Percentiles rank a stretch among this genome's conserved stretches.
Evolutionary conservation across 1,140 invertebrate genomes (phyloP).

Genomic region (Augochlora pura): DNA sequence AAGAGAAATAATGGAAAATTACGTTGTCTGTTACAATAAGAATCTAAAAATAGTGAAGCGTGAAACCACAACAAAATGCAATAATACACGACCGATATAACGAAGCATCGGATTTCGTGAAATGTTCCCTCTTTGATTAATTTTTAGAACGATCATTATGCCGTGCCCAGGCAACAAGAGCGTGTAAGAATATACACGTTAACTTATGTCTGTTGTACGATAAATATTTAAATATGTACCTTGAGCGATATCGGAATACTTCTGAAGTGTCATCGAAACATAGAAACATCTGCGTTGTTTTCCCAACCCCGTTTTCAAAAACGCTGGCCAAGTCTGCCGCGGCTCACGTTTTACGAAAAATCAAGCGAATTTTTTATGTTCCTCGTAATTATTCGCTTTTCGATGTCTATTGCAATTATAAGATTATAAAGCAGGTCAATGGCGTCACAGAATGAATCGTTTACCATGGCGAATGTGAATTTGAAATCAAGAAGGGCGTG

Average conservation of each 20-base stretch:
- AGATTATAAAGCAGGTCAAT: conserved; percentile 4
- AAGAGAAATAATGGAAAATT: conserved; percentile 5
- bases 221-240: background rate
- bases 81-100: conserved; percentile 32
- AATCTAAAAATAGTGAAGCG: conserved; percentile 46
- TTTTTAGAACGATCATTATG: background rate
- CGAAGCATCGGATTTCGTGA: background rate
- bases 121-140: conserved; percentile 20
- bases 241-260: background rate
- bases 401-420: background rate
- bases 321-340: background rate
- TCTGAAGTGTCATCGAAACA: background rate
- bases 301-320: background rate
- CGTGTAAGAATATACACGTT: background rate
- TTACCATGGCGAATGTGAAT: background rate
- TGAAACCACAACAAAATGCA: conserved; percentile 44
- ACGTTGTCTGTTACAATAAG: conserved; percentile 17
- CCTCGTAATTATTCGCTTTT: background rate
- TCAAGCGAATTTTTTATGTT: background rate
- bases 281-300: background rate
- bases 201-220: background rate
- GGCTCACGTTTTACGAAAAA: background rate
- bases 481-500: background rate
- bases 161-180: background rate
- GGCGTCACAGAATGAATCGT: background rate